Conservation (phyloP, 2,888 invertebrate genomes). For the Rhorus exstirpatorius region DNA sequence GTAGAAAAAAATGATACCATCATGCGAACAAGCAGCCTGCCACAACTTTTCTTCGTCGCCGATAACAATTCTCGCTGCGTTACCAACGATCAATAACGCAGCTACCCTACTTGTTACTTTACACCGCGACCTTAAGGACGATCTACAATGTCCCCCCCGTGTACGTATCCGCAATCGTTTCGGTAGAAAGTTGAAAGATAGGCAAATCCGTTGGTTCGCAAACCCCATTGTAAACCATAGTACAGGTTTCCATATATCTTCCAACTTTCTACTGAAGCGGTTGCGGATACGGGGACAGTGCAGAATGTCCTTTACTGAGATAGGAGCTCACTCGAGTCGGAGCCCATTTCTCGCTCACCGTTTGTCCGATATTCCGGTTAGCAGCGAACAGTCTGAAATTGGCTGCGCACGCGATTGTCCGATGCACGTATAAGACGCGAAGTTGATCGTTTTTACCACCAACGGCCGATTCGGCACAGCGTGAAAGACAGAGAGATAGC, state of each 20-base stretch:
- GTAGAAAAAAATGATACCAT: not conserved
- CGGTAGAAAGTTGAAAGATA: too few species aligned
- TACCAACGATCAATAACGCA: not conserved
- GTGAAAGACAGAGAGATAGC: slow-evolving; percentile 10
- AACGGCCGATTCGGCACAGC: not conserved
- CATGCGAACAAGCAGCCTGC: not conserved
- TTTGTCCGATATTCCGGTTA: not conserved
- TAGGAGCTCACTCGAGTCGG: too few species aligned
- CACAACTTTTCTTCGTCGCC: not conserved
- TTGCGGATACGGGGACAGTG: too few species aligned
- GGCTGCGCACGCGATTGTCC: slow-evolving; percentile 10
- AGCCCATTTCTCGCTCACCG: not conserved
- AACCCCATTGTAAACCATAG: too few species aligned
- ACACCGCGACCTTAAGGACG: too few species aligned
- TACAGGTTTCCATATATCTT: too few species aligned
- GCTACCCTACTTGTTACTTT: too few species aligned
- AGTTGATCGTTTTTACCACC: slow-evolving; percentile 50
- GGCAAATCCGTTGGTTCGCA: too few species aligned
- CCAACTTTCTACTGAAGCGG: too few species aligned
- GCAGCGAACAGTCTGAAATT: slow-evolving; percentile 54
- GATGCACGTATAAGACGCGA: slow-evolving; percentile 15
- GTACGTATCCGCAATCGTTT: too few species aligned
- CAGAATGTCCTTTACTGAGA: too few species aligned
- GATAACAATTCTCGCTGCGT: not conserved
- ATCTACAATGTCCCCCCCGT: too few species aligned